Base-by-base conservation (phyloP, 2,113 vertebrate species). In the Etia nguti region DNA sequence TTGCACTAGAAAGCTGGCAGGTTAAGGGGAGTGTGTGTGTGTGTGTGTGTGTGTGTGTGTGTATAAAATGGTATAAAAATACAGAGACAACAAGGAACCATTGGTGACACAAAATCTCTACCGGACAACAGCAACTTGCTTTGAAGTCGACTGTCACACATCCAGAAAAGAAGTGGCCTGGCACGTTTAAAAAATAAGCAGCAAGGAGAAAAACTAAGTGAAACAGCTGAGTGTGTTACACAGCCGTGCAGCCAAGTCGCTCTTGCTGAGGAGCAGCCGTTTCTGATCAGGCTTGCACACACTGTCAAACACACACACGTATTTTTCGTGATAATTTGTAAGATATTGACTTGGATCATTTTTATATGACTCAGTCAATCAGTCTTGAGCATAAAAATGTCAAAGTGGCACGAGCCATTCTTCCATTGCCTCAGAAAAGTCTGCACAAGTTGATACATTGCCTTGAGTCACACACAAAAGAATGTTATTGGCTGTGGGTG, bases 331-430 rank as follows among this genome's bases (percentile, higher is more conserved):
- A 80, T 82, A 75, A 65, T 79, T 50, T 83, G 81, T 70, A 60
- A 84, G 60, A 90, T 82, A 43, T 24, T 60, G 70, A 46, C 62
- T 31, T 79, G 73, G 80, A 70, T 70, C 0, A 6, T 36, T 22
- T 81, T 87, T 83, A 70, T 75, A 36, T 11, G 16, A 20, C 43
- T 50, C 84, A 43, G 24, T 84, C 52, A 73, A 89, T 89, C 82
- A 86, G 22, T 20, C 24, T 6, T 2, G 31, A 50, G 7, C 43
- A 87, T 86, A 68, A 89, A 88, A 82, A 80, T 87, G 83, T 89
- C 93, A 86, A 43, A 65, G 59, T 88, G 80, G 83, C 88, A 86
- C 85, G 34, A 75, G 81, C 55, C 65, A 5, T 22, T 77, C 59
- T 81, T 57, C 56, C 79, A 56, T 12, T 26, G 38, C 83, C 62